phyloP scores from a whole-genome alignment of 30 jellyfish, hydroid and myxozoan genomes.

The Morbakka virulenta region DNA sequence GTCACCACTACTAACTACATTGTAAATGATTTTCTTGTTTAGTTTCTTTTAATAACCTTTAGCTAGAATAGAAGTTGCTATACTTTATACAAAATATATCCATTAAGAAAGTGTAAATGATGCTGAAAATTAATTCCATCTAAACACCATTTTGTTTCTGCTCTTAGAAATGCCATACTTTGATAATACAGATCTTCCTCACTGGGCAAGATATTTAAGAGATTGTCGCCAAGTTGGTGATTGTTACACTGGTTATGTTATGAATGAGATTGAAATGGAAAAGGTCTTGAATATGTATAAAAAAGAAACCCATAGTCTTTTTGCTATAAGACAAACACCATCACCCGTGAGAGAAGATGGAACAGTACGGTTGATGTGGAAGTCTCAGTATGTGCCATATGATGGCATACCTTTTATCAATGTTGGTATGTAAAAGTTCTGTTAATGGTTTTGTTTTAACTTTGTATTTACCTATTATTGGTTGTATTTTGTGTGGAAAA shows the following conservation, averaged over 20 bases:
- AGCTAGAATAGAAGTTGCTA: no score
- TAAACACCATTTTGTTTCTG: no score
- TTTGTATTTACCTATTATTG: not conserved
- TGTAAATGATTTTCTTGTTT: no score
- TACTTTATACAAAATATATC: no score
- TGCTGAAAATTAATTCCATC: no score
- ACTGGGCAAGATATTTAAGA: not conserved
- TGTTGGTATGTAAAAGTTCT: constrained; percentile 53
- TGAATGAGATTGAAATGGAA: constrained; percentile 89
- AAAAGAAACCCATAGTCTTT: constrained; percentile 89
- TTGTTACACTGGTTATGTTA: constrained; percentile 77
- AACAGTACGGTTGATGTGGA: constrained; percentile 95
- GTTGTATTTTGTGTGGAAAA: not conserved
- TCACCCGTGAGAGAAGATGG: constrained; percentile 90
- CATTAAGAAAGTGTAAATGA: no score
- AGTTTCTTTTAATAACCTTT: no score
- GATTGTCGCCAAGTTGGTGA: constrained; percentile 47
- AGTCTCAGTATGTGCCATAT: constrained; percentile 90
- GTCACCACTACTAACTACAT: no score
- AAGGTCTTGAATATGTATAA: constrained; percentile 73
- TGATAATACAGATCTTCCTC: not conserved
- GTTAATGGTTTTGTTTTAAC: not conserved
- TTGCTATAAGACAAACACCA: constrained; percentile 94
- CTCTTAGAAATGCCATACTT: not conserved
- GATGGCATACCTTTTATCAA: constrained; percentile 94